phyloP scores from a whole-genome alignment of 2,888 invertebrate genomes.

The Chloroclysta siterata region DNA sequence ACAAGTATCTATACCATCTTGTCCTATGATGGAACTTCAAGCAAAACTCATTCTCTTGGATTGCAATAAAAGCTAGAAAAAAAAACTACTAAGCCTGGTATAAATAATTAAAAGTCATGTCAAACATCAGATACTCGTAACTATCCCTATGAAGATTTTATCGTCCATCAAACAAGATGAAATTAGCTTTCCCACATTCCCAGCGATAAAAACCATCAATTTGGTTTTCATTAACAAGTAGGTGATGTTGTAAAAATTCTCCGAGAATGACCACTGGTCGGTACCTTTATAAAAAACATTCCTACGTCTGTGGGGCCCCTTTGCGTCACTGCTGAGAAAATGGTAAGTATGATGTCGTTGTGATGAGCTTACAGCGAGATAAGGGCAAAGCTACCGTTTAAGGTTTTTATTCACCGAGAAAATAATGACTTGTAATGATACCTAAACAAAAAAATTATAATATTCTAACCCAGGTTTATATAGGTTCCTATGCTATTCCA shows the following conservation, averaged over 20 bases:
- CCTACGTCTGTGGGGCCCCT: slow-evolving; percentile 67
- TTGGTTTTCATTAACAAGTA: slow-evolving; percentile 44
- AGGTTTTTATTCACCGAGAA: background rate
- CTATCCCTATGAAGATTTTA: slow-evolving; percentile 25
- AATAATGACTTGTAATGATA: background rate
- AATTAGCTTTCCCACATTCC: slow-evolving; percentile 40
- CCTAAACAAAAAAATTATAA: background rate
- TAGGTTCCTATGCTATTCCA: no score
- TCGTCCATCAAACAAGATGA: slow-evolving; percentile 32
- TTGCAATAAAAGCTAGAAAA: no score
- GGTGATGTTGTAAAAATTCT: slow-evolving; percentile 54
- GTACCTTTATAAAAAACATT: slow-evolving; percentile 58
- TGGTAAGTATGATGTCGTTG: slow-evolving; percentile 53
- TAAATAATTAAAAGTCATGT: slow-evolving; percentile 1
- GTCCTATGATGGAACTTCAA: no score
- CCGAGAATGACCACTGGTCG: slow-evolving; percentile 56
- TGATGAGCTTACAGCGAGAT: slow-evolving; percentile 52
- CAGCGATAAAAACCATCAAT: slow-evolving; percentile 30
- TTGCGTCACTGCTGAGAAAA: slow-evolving; percentile 73
- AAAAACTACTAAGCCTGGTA: no score
- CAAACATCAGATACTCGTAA: slow-evolving; percentile 1
- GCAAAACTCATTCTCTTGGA: no score
- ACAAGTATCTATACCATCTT: no score
- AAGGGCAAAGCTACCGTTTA: background rate
- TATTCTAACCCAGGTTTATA: background rate